phyloP scores from a whole-genome alignment of 2,113 vertebrate genomes.

The Pseudopodoces humilis region DNA sequence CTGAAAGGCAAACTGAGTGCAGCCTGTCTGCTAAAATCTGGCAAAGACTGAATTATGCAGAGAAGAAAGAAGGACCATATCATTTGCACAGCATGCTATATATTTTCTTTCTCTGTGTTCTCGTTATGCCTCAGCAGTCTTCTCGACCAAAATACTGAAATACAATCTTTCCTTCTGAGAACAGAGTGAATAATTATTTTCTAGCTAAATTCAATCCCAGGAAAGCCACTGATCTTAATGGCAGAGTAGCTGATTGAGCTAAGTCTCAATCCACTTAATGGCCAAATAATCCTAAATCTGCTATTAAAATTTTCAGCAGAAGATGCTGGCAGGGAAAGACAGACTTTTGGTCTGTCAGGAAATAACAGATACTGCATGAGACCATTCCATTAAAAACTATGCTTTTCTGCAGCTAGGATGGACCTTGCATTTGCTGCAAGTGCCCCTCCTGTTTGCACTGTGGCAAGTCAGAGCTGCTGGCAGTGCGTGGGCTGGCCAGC shows the following conservation, averaged over 20 bases:
- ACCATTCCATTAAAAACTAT: background rate
- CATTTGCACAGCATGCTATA: slow-evolving; percentile 4
- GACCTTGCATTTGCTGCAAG: background rate
- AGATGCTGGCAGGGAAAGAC: background rate
- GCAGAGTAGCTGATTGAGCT: background rate
- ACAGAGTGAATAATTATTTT: slow-evolving; percentile 1
- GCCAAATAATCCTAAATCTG: background rate
- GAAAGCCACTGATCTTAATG: background rate
- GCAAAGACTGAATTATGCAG: background rate
- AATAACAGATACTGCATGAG: background rate
- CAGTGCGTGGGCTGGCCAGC: background rate
- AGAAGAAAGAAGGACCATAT: background rate
- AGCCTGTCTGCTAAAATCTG: background rate
- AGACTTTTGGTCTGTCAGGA: background rate
- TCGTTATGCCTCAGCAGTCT: slow-evolving; percentile 4
- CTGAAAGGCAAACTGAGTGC: slow-evolving; percentile 5
- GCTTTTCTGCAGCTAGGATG: background rate
- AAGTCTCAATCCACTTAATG: background rate
- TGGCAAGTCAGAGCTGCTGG: background rate
- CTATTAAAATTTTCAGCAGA: background rate
- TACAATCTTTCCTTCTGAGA: background rate
- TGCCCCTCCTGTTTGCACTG: background rate
- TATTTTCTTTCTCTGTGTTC: background rate
- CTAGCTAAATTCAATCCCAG: background rate
- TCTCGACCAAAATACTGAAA: background rate